phyloP scores from a whole-genome alignment of 2,888 invertebrate species.

The Eupithecia pulchellata region DNA sequence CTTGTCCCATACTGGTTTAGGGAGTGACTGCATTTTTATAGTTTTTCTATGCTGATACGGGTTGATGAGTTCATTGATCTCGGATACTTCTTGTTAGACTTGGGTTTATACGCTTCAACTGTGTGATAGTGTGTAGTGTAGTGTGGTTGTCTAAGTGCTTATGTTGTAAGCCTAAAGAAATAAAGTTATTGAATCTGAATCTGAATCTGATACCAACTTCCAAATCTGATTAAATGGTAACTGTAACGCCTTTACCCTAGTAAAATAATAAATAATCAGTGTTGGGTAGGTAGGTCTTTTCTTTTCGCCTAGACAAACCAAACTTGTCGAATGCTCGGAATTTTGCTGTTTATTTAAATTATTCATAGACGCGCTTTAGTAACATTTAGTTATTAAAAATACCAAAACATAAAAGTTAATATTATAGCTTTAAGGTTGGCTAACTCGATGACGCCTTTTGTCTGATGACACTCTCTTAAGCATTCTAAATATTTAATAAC shows the following conservation, averaged over 20 bases:
- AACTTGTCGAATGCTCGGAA: neutral
- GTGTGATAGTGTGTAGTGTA: no score
- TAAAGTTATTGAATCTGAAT: no score
- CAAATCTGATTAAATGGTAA: no score
- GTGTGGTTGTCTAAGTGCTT: no score
- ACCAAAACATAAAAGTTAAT: no score
- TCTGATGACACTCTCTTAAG: neutral
- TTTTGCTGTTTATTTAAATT: neutral
- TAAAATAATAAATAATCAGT: no score
- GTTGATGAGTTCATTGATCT: slow-evolving; percentile 2
- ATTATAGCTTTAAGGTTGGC: neutral
- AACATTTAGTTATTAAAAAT: no score
- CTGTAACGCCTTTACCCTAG: no score
- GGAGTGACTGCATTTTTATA: slow-evolving; percentile 43
- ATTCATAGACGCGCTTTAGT: neutral
- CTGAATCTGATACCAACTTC: no score
- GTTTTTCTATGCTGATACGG: slow-evolving; percentile 4
- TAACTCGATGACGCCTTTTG: neutral
- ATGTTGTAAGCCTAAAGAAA: no score
- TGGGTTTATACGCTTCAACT: neutral
- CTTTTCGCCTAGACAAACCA: neutral
- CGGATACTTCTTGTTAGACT: neutral
- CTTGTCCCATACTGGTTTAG: slow-evolving; percentile 58
- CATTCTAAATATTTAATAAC: no score
- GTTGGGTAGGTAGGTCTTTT: no score